These are phyloP conservation scores for Stenichneumon culpator DNA, from an alignment of 2,888 invertebrate genomes.

Conservation along the genomic window DNA sequence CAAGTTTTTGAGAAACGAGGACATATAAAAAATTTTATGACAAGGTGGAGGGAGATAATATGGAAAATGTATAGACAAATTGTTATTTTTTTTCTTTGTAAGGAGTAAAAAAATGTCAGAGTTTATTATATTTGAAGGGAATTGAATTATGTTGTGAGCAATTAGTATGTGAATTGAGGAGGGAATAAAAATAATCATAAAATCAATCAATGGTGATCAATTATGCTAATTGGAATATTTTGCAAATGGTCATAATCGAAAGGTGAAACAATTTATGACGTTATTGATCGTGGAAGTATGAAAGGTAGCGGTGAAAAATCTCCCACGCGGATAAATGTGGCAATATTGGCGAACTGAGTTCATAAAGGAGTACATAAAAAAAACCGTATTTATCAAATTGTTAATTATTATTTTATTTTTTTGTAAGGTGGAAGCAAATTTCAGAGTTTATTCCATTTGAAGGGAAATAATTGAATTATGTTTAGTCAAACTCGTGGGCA, in stretches of 20 bases:
- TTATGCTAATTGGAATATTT: slow-evolving; percentile 44
- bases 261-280: not conserved
- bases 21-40: not conserved
- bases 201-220: not conserved
- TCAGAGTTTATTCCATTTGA: no score
- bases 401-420: no score
- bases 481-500: not conserved
- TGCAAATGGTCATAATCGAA: not conserved
- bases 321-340: no score
- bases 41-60: not conserved
- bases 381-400: no score
- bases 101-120: no score
- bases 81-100: not conserved
- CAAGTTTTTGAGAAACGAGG: slow-evolving; percentile 1
- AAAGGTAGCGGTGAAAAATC: no score
- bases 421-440: no score
- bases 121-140: no score
- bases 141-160: not conserved
- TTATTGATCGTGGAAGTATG: slow-evolving; percentile 39
- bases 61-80: not conserved
- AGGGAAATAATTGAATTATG: no score
- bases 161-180: not conserved
- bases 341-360: no score
- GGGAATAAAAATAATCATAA: not conserved
- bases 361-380: no score